Conservation (phyloP, 2,797 vertebrate species). For the Columba guinea region DNA sequence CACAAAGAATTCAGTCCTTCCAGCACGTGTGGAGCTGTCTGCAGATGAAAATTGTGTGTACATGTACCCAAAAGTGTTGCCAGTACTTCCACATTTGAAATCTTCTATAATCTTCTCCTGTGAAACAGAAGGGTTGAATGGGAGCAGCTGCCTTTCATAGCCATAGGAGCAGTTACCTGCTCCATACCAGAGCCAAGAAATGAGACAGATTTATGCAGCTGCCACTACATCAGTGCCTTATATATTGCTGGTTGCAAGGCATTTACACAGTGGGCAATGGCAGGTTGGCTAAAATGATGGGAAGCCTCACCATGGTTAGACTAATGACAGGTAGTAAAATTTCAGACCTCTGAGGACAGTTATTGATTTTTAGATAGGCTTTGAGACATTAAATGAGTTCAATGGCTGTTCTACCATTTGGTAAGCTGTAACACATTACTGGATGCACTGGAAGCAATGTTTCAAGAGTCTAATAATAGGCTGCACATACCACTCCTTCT, state of each 20-base stretch:
- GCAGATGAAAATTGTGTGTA: rapidly evolving
- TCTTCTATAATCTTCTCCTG: not conserved
- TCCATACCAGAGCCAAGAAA: not conserved
- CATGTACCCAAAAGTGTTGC: not conserved
- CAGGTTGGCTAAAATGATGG: not conserved
- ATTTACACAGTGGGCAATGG: rapidly evolving
- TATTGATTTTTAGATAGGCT: not conserved
- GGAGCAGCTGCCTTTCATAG: not conserved
- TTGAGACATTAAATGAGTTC: not conserved
- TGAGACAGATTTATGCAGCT: not conserved
- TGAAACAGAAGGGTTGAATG: not conserved
- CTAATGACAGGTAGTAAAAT: not conserved
- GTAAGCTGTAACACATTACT: not conserved
- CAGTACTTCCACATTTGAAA: not conserved
- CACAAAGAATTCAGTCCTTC: not conserved
- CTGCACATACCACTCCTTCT: conserved; percentile 15
- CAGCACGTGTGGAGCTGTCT: rapidly evolving
- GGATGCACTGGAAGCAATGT: not conserved
- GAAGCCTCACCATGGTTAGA: not conserved
- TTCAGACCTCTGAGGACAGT: not conserved
- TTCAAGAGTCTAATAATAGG: conserved; percentile 13
- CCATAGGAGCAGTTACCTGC: not conserved
- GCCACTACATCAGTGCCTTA: not conserved
- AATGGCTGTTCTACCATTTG: not conserved
- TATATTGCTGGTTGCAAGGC: not conserved